A percentile compares a stretch with the other conserved stretches of the same genome.
These are phyloP conservation scores for Diacarnus erythraeanus DNA, from an alignment of 37 sponge, comb jelly and placozoan genomes.

Conservation along the genomic window DNA sequence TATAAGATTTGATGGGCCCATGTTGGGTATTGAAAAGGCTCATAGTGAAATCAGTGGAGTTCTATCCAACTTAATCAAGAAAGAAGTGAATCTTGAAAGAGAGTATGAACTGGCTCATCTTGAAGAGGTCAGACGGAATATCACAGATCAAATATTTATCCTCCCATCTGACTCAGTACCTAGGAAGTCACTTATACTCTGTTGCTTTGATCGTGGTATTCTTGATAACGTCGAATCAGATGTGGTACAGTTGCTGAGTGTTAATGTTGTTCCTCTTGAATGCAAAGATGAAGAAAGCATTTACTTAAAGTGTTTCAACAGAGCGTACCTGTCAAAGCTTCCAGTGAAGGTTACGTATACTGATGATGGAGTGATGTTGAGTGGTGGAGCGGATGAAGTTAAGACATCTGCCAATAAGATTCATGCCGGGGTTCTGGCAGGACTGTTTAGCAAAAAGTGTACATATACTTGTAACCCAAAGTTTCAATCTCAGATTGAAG, in stretches of 20 bases:
- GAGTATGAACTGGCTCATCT: not conserved
- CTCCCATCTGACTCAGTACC: not conserved
- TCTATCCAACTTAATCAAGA: not conserved
- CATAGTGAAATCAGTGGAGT: not conserved
- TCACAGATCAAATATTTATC: not conserved
- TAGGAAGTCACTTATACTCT: not conserved
- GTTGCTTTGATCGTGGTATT: not conserved
- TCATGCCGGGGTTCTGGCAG: not conserved
- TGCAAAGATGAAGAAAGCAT: not conserved
- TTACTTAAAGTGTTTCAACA: not conserved
- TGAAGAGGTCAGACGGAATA: not conserved
- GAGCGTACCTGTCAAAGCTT: not conserved
- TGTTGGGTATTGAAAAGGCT: constrained; percentile 1
- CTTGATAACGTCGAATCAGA: not conserved
- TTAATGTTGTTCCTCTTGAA: not conserved
- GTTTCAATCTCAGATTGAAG: constrained; percentile 45
- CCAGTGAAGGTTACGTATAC: not conserved
- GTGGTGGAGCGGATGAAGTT: not conserved
- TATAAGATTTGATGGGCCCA: constrained; percentile 21
- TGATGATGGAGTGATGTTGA: not conserved
- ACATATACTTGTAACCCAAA: constrained; percentile 1
- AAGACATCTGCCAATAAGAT: not conserved
- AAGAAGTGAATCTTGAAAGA: not conserved
- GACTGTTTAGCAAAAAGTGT: not conserved
- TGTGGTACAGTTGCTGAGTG: not conserved